Evolutionary conservation across 2,888 invertebrate species (phyloP).

Genomic region (Xylocampa areola): DNA sequence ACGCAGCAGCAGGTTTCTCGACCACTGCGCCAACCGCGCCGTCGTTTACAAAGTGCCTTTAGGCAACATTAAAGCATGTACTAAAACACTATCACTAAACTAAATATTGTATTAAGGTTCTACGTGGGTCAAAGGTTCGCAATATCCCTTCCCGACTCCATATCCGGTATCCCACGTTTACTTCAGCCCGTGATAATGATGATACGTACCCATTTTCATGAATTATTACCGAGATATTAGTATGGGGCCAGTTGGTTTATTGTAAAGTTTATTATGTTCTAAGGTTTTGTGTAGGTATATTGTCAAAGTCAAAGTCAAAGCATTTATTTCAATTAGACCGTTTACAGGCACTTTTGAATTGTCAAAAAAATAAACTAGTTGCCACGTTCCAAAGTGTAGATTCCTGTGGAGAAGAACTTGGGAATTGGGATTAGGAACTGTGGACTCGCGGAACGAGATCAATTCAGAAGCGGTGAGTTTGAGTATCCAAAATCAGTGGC

Average conservation of each 20-base stretch:
- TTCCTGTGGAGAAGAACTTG: no score
- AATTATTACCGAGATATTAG: slow-evolving; percentile 52
- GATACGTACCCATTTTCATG: slow-evolving; percentile 39
- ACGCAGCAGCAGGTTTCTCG: no score
- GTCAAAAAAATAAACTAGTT: no score
- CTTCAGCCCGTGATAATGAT: slow-evolving; percentile 51
- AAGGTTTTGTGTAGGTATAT: neutral
- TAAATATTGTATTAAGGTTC: slow-evolving; percentile 29
- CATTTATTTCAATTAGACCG: neutral
- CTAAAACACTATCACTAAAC: slow-evolving; percentile 22
- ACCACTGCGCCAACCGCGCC: no score
- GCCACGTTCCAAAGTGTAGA: no score
- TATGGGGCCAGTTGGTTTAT: slow-evolving; percentile 20
- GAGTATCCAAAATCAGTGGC: no score
- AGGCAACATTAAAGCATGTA: slow-evolving; percentile 1
- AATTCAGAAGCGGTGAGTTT: no score
- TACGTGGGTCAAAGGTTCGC: slow-evolving; percentile 39
- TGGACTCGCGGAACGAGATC: no score
- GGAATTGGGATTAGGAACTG: no score
- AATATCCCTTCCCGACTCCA: slow-evolving; percentile 31
- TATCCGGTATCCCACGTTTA: slow-evolving; percentile 51
- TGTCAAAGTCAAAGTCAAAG: neutral
- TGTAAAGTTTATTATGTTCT: slow-evolving; percentile 11
- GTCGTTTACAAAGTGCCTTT: no score
- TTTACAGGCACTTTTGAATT: no score